Conservation (phyloP, 2,113 vertebrate species). For the Corythornis madagascariensis region DNA sequence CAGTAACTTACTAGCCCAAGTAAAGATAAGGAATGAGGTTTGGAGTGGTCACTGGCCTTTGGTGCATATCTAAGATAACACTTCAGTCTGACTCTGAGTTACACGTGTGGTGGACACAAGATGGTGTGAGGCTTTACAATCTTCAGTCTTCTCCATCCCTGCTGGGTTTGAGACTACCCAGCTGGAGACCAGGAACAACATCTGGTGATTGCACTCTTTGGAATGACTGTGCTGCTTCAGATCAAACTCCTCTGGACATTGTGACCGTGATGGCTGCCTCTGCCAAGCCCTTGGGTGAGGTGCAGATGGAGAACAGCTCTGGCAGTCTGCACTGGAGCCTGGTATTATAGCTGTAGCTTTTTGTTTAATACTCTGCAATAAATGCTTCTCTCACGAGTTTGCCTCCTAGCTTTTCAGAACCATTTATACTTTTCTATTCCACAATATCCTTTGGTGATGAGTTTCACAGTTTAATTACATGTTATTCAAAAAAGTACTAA, state of each 20-base stretch:
- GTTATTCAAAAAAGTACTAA: background rate
- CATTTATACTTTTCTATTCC: background rate
- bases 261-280: background rate
- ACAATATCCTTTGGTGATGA: background rate
- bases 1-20: background rate
- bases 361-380: background rate
- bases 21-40: background rate
- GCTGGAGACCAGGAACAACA: background rate
- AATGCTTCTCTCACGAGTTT: background rate
- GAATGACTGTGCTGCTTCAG: background rate
- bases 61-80: background rate
- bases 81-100: background rate
- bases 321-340: background rate
- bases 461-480: background rate
- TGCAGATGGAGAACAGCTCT: background rate
- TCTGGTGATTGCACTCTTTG: background rate
- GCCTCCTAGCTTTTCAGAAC: background rate
- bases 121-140: background rate
- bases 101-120: background rate
- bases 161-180: background rate
- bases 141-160: background rate
- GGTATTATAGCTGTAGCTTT: background rate
- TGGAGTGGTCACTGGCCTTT: background rate
- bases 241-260: background rate
- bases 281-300: background rate